Conservation (phyloP, 2,888 invertebrate species). For the Caenorhabditis sulstoni region DNA sequence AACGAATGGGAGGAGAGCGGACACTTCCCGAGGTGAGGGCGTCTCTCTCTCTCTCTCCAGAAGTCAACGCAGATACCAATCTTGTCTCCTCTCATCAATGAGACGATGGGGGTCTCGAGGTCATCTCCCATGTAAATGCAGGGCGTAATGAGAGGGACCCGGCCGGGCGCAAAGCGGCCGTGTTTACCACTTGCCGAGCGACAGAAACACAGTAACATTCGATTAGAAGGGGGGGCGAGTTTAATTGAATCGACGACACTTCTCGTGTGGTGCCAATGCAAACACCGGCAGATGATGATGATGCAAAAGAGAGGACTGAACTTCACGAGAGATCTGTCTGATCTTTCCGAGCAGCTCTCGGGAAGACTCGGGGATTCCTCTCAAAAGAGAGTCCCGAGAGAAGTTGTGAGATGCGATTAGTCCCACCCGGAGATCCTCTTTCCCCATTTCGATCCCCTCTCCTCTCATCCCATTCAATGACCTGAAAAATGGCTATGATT, state of each 20-base stretch:
- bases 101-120: slow-evolving; percentile 23
- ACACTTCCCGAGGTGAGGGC: slow-evolving; percentile 78
- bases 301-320: too few relatives aligned
- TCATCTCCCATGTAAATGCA: too few relatives aligned
- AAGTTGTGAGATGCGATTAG: too few relatives aligned
- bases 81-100: slow-evolving; percentile 13
- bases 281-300: too few relatives aligned
- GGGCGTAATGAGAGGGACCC: slow-evolving; percentile 15
- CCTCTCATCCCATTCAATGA: too few relatives aligned
- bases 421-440: too few relatives aligned
- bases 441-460: too few relatives aligned
- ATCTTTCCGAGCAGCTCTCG: too few relatives aligned
- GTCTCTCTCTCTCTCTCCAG: too few relatives aligned
- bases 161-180: neutral
- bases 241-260: slow-evolving; percentile 34
- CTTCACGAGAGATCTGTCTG: too few relatives aligned
- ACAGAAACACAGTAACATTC: slow-evolving; percentile 22
- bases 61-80: slow-evolving; percentile 30
- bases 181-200: slow-evolving; percentile 3
- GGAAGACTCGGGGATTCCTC: too few relatives aligned
- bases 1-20: slow-evolving; percentile 80
- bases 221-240: slow-evolving; percentile 16
- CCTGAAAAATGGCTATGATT: slow-evolving; percentile 2
- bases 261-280: slow-evolving; percentile 11
- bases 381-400: too few relatives aligned